Conservation (phyloP, 2,888 invertebrate species). For the Seladonia tumulorum region DNA sequence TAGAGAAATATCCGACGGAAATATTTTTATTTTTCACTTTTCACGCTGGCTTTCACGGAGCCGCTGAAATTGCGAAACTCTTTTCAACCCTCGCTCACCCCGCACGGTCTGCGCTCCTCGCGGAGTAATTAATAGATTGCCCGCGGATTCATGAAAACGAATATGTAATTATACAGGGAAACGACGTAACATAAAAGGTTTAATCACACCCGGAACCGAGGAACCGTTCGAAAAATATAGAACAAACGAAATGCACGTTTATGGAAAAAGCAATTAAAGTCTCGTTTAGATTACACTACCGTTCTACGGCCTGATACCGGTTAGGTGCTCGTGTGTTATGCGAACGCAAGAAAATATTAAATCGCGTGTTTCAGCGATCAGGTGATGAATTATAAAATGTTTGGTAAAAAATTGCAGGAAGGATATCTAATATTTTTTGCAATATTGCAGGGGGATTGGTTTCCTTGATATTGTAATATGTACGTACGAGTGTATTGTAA, state of each 20-base stretch:
- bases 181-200: neutral
- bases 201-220: neutral
- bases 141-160: neutral
- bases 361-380: no score
- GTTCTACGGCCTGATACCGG: no score
- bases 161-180: neutral
- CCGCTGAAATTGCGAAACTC: slow-evolving; percentile 12
- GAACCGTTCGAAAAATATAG: neutral
- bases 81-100: neutral
- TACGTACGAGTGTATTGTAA: no score
- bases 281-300: no score
- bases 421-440: no score
- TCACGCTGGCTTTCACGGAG: neutral
- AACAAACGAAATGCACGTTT: neutral
- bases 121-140: slow-evolving; percentile 23
- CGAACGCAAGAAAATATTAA: no score
- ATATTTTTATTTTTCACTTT: slow-evolving; percentile 8
- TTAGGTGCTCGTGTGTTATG: no score
- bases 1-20: neutral
- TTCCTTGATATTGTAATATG: no score
- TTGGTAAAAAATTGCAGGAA: no score
- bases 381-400: no score
- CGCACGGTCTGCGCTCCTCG: neutral
- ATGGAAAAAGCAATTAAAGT: neutral
- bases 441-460: no score